phyloP scores from a whole-genome alignment of 2,113 vertebrate genomes.

The Corythaixoides concolor region DNA sequence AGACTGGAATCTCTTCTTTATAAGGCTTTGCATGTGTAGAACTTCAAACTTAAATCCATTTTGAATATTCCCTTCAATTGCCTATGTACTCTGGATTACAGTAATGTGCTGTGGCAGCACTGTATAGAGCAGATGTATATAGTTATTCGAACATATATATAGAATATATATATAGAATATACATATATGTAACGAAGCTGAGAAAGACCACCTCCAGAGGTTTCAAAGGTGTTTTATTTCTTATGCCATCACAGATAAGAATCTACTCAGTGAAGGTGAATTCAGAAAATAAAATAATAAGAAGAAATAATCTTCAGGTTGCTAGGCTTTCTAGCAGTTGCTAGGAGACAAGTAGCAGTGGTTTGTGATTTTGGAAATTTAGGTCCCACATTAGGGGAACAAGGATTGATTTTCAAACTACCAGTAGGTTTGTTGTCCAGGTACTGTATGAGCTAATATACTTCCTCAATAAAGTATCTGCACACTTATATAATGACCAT shows the following conservation, averaged over 20 bases:
- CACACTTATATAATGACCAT: background rate
- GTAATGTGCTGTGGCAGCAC: background rate
- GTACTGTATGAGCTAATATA: background rate
- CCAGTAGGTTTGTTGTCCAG: background rate
- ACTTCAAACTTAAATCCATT: background rate
- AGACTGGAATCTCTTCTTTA: background rate
- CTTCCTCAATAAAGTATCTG: background rate
- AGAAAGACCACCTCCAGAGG: background rate
- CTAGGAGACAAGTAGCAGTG: background rate
- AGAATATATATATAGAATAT: no score
- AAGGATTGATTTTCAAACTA: background rate
- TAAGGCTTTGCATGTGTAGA: background rate
- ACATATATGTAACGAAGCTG: no score
- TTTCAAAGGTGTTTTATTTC: background rate
- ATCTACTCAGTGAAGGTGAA: background rate
- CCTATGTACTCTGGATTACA: background rate
- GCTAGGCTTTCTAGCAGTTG: constrained; percentile 20
- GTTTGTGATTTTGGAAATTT: background rate
- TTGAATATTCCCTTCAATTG: background rate
- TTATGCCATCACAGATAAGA: background rate
- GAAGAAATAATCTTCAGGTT: background rate
- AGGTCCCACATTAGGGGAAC: background rate
- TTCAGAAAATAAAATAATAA: background rate
- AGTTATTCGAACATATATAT: background rate
- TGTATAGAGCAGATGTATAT: background rate